Conservation (phyloP, 2,113 vertebrate genomes). For the Notechis scutatus region DNA sequence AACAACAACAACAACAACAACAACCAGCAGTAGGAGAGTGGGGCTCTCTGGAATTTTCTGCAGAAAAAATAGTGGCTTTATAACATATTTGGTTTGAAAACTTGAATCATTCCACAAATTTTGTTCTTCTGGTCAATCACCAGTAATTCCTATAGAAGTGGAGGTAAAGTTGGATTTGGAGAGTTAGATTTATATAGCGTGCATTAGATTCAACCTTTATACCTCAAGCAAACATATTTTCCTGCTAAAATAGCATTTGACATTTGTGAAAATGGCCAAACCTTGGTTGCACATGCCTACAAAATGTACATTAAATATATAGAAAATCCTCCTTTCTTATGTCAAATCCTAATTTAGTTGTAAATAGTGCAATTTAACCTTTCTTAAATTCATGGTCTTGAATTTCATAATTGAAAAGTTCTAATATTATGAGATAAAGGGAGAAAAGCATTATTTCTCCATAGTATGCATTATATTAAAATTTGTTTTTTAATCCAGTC, state of each 20-base stretch:
- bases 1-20: neutral
- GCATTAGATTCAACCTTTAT: neutral
- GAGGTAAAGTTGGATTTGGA: neutral
- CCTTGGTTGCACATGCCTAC: neutral
- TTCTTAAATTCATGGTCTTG: neutral
- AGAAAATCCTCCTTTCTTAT: neutral
- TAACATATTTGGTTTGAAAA: neutral
- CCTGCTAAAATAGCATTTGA: neutral
- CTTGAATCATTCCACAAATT: neutral
- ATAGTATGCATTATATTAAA: neutral
- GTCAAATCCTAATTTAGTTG: neutral
- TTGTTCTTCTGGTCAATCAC: neutral
- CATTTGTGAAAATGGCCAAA: neutral
- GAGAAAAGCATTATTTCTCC: neutral
- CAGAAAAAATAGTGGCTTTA: neutral
- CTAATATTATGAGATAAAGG: neutral
- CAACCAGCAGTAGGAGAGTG: neutral
- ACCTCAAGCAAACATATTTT: neutral
- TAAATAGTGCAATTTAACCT: neutral
- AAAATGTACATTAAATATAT: neutral
- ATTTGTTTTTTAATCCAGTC: neutral
- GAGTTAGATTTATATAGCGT: neutral
- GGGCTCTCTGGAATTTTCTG: neutral
- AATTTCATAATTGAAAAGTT: neutral
- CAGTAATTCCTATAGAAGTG: neutral